These are phyloP conservation scores for Aphis craccivora DNA, from an alignment of 1,140 invertebrate genomes.

Conservation along the genomic window DNA sequence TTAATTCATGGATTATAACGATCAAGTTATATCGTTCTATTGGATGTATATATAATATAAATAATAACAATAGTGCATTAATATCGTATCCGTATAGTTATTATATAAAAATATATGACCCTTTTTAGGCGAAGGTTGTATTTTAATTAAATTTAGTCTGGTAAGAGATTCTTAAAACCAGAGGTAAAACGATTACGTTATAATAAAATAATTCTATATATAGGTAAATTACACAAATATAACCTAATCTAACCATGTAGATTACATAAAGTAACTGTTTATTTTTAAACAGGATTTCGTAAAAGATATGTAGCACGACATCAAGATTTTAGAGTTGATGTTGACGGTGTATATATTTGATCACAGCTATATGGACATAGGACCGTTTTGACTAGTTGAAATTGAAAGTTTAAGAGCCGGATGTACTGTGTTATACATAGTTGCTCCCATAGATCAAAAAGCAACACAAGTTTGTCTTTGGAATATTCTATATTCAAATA, in stretches of 20 bases:
- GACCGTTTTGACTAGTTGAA: background rate
- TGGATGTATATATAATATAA: background rate
- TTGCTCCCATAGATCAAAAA: background rate
- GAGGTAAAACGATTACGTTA: no score
- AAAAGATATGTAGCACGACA: background rate
- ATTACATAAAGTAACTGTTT: background rate
- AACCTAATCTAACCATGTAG: no score
- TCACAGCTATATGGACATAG: background rate
- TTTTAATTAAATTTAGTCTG: background rate
- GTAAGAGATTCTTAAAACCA: background rate
- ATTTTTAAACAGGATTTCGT: background rate
- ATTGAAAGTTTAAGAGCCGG: background rate
- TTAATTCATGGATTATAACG: background rate
- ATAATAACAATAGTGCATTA: background rate
- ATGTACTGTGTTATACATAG: background rate
- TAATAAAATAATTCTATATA: no score
- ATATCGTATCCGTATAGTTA: background rate
- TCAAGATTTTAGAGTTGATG: background rate
- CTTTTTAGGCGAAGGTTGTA: background rate
- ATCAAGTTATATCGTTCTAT: background rate
- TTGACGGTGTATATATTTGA: background rate
- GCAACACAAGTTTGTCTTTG: background rate
- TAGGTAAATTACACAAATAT: no score
- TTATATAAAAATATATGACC: background rate
- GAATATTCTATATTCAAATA: conserved; percentile 1